A percentile compares a stretch with the other conserved stretches of the same genome.
These are phyloP conservation scores for Rhinoderma darwinii DNA, from an alignment of 2,113 vertebrate genomes.

Conservation along the genomic window DNA sequence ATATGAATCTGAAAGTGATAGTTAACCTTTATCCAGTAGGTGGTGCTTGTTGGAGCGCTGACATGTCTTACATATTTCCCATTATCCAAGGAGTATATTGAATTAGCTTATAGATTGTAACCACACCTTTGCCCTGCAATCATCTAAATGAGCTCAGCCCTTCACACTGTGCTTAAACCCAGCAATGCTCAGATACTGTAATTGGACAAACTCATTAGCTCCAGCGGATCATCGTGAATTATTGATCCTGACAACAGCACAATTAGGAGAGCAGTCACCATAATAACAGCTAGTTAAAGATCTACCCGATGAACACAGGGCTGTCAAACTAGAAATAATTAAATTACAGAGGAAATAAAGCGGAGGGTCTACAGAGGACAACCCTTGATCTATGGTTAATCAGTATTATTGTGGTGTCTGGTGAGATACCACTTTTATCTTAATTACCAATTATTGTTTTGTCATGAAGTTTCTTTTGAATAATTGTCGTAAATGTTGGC, in stretches of 20 bases:
- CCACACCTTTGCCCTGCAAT: slow-evolving; percentile 59
- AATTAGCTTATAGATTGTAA: slow-evolving; percentile 59
- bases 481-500: slow-evolving; percentile 47
- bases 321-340: slow-evolving; percentile 56
- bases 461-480: slow-evolving; percentile 51
- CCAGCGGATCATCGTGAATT: slow-evolving; percentile 58
- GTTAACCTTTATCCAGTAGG: slow-evolving; percentile 37
- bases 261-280: slow-evolving; percentile 57
- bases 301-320: slow-evolving; percentile 49
- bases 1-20: slow-evolving; percentile 37
- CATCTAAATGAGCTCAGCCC: slow-evolving; percentile 57
- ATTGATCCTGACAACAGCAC: slow-evolving; percentile 61
- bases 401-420: slow-evolving; percentile 59
- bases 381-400: slow-evolving; percentile 59
- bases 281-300: slow-evolving; percentile 59
- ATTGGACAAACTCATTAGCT: slow-evolving; percentile 60
- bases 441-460: slow-evolving; percentile 59
- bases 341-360: slow-evolving; percentile 58
- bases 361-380: slow-evolving; percentile 43
- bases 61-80: slow-evolving; percentile 31
- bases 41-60: slow-evolving; percentile 8
- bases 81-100: slow-evolving; percentile 55
- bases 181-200: slow-evolving; percentile 48
- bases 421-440: slow-evolving; percentile 55
- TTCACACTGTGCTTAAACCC: slow-evolving; percentile 44